Evolutionary conservation across 2,113 vertebrate species (phyloP), one percentile per base, ranked within the genome.

Genomic region (Centropus unirufus): DNA sequence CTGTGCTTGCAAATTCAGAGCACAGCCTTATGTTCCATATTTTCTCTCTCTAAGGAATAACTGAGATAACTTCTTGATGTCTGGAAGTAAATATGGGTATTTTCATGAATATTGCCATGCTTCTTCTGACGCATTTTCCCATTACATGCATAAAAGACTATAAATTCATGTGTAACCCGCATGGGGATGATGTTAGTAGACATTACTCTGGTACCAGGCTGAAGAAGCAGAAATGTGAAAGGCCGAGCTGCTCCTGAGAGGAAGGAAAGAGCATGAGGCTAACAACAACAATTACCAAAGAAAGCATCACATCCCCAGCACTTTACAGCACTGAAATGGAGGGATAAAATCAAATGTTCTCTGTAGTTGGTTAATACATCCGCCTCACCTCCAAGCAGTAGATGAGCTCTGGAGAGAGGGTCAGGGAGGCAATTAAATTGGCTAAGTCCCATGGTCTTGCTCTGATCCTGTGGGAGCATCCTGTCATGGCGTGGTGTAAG

Each of bases 1-100:
- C 52, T 55, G 27, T 59, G 26, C 88, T 77, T 88, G 40, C 32
- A 74, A 79, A 83, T 89, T 66, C 39, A 42, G n/a, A 93, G 46
- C 47, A 59, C 30, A 92, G 14, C 30, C 15, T 47, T 66, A 61
- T 61, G 54, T 55, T 85, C 42, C 2, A 4, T 67, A 20, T 73
- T 88, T 76, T 90, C 58, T 88, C 80, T 64, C 32, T 81, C 18
- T 39, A 44, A 73, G 42, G 14, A 76, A 9, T 87, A 52, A 64
- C 21, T 44, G 47, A 92, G 67, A 34, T 74, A 82, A 68, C 62
- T 58, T 0, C 70, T 75, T 44, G 42, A 32, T 34, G 13, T 62
- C 84, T 85, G 51, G 40, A 79, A 84, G 63, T 19, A 66, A 69
- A 87, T 58, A 11, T 0, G 26, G 22, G 11, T n/a, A 19, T 91